Conservation (phyloP, 2,113 vertebrate species). For the Gymnogyps californianus region DNA sequence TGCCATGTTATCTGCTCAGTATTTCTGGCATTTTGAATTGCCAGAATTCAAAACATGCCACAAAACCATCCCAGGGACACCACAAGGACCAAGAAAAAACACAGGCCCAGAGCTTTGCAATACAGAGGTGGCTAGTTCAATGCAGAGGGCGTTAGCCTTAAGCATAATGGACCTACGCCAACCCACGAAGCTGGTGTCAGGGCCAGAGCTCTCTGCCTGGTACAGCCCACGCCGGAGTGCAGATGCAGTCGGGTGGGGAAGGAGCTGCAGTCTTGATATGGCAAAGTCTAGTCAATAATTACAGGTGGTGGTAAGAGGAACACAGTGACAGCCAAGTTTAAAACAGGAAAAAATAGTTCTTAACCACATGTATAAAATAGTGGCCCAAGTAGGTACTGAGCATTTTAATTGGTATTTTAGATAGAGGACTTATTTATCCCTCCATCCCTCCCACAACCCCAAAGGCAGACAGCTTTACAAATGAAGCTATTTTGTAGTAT, state of each 20-base stretch:
- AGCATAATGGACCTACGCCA: not conserved
- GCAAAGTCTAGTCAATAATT: not conserved
- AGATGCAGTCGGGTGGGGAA: not conserved
- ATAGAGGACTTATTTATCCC: not conserved
- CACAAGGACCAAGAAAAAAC: not conserved
- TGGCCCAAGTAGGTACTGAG: not conserved
- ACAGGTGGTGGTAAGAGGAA: not conserved
- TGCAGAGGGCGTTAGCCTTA: not conserved
- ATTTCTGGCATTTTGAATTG: not conserved
- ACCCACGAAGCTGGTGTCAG: not conserved
- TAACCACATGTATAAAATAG: not conserved
- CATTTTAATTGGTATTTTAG: not conserved
- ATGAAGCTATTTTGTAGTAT: not conserved
- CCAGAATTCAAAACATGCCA: not conserved
- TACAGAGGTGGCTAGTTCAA: not conserved
- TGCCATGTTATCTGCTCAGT: not conserved
- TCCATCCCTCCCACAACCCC: not conserved
- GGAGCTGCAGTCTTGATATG: not conserved
- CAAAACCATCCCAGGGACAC: not conserved
- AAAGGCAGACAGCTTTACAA: not conserved
- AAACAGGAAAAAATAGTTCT: not conserved
- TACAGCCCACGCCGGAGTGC: not conserved
- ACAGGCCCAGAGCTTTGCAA: not conserved
- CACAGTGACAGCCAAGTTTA: not conserved
- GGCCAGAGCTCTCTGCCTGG: not conserved